Evolutionary conservation across 2,797 vertebrate genomes (phyloP), one percentile per base, ranked within the genome.

Genomic region (Poecilia picta): DNA sequence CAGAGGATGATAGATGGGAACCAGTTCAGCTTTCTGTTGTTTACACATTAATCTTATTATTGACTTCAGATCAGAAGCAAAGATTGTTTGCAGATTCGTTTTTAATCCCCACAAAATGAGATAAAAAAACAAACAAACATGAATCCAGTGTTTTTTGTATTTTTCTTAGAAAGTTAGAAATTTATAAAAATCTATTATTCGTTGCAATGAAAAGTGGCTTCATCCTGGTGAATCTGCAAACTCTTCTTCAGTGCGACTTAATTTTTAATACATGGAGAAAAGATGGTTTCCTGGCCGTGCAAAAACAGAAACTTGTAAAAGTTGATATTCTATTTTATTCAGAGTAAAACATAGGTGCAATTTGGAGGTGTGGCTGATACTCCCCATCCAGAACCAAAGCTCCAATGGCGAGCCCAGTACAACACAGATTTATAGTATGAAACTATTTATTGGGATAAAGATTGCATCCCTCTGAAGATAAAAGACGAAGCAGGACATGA

Each of bases 1-100:
- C 10, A 66, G 23, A 53, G 4, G 25, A 39, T 59, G 39, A 72
- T n/a, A 10, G 57, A 41, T 16, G 16, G 45, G 23, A 43, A 43
- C 66, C 25, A 3, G 45, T 74, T 73, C 0, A 55, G 73, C 1
- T 4, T 79, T n/a, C 0, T 28, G 1, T 18, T 59, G 15, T 81
- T 83, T 28, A 7, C 75, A 71, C 43, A 46, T 79, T 76, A n/a
- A 46, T 66, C 73, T 74, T 74, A 47, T 78, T 80, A 59, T 72
- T 76, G 25, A 68, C 73, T 39, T 72, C 41, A 73, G 53, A 43
- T 77, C 6, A 51, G n/a, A n/a, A 39, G 25, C 43, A 5, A 3
- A 10, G 20, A 23, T 55, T 28, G 31, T 77, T 33, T n/a, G 36
- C 39, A 36, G 68, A 20, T 25, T 2, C 5, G 2, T 13, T 55